Percentiles rank a stretch among this genome's conserved stretches.
Evolutionary conservation across 2,797 vertebrate genomes (phyloP).

Genomic region (Paguma larvata): DNA sequence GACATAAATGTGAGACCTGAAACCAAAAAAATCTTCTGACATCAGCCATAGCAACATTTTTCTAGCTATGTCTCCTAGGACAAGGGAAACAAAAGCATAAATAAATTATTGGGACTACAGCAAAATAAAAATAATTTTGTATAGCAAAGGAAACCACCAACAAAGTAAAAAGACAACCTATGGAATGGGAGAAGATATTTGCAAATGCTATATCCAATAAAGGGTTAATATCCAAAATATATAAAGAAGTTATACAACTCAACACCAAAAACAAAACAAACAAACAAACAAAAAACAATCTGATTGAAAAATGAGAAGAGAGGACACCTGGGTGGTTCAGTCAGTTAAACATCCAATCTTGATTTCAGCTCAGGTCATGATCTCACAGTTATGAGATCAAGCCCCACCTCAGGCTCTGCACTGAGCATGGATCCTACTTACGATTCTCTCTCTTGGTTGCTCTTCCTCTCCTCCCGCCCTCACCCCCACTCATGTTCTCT

Average conservation of each 20-base stretch:
- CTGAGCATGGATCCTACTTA: no score
- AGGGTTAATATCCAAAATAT: not conserved
- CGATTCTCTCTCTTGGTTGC: no score
- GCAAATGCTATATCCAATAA: not conserved
- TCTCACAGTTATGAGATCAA: no score
- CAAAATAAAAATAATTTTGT: not conserved
- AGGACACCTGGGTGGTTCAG: no score
- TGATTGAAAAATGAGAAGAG: not conserved
- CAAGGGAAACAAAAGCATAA: not conserved
- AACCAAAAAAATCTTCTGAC: not conserved
- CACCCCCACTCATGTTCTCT: no score
- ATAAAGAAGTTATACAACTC: not conserved
- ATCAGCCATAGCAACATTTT: not conserved
- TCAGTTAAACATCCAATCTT: no score
- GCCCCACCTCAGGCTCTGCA: no score
- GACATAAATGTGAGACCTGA: not conserved
- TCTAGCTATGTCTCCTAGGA: not conserved
- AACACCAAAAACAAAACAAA: not conserved
- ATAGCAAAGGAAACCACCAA: not conserved
- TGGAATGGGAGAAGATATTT: not conserved
- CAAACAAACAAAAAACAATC: not conserved
- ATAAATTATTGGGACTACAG: not conserved
- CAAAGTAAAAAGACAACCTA: not conserved
- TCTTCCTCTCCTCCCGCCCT: no score
- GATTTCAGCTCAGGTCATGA: no score